Percentiles rank a stretch among this genome's conserved stretches.
phyloP scores from a whole-genome alignment of 2,888 invertebrate genomes.

The Hecatera dysodea region DNA sequence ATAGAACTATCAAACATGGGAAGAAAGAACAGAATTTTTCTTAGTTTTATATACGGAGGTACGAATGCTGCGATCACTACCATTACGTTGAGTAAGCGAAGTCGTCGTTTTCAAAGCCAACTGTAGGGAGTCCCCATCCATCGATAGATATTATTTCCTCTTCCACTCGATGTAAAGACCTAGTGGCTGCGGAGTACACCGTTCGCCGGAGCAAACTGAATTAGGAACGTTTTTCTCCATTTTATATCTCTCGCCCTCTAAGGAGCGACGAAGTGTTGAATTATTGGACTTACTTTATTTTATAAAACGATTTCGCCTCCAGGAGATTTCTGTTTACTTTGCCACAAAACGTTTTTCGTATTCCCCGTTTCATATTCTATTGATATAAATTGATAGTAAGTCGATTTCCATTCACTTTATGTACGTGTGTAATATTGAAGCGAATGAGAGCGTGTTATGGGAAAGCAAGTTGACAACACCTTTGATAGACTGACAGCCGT shows the following conservation, averaged over 20 bases:
- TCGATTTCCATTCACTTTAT: conserved; percentile 64
- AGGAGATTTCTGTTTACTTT: conserved; percentile 86
- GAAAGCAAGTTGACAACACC: conserved; percentile 49
- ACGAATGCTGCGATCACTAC: conserved; percentile 61
- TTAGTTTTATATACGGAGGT: conserved; percentile 61
- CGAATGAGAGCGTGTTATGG: conserved; percentile 57
- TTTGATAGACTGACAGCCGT: conserved; percentile 62
- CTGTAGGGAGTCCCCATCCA: conserved; percentile 73
- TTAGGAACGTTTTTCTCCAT: conserved; percentile 88
- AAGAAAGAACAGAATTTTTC: conserved; percentile 64
- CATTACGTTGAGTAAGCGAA: conserved; percentile 75
- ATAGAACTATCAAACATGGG: conserved; percentile 63
- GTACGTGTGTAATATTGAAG: conserved; percentile 54
- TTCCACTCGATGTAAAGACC: conserved; percentile 77
- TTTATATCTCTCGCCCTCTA: conserved; percentile 85
- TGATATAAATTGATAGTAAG: conserved; percentile 75
- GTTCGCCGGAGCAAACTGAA: conserved; percentile 86
- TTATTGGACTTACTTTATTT: conserved; percentile 89
- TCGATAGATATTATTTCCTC: conserved; percentile 83
- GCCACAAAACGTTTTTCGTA: conserved; percentile 77
- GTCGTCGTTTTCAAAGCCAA: conserved; percentile 74
- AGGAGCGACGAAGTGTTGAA: conserved; percentile 87
- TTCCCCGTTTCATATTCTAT: conserved; percentile 76
- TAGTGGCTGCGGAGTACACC: conserved; percentile 80
- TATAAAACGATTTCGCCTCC: conserved; percentile 85